Evolutionary conservation across 2,113 vertebrate species (phyloP).

Genomic region (Sigmodon hispidus): DNA sequence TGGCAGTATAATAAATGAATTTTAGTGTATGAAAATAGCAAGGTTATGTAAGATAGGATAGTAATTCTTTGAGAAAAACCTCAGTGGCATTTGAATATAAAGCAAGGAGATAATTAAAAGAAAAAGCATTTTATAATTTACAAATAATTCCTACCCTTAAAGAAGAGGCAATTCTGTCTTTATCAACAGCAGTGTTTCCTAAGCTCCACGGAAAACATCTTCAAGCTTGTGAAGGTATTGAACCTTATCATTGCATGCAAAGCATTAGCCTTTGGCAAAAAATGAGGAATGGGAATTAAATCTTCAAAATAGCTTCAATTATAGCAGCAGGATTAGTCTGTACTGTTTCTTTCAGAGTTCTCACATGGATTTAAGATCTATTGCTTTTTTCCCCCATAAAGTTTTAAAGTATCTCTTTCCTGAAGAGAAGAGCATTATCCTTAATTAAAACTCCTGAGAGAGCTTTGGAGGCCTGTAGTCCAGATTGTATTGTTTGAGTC

Average conservation of each 20-base stretch:
- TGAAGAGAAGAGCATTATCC: slow-evolving; percentile 69
- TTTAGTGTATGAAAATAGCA: background rate
- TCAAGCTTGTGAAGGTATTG: slow-evolving; percentile 60
- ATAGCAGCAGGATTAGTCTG: slow-evolving; percentile 64
- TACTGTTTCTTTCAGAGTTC: slow-evolving; percentile 65
- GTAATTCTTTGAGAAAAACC: background rate
- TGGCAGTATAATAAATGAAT: background rate
- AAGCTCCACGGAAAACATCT: slow-evolving; percentile 57
- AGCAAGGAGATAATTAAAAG: slow-evolving; percentile 61
- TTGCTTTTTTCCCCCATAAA: slow-evolving; percentile 29
- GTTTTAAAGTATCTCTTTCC: slow-evolving; percentile 68
- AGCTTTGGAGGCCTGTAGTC: slow-evolving; percentile 62
- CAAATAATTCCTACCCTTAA: slow-evolving; percentile 60
- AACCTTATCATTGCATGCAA: slow-evolving; percentile 73
- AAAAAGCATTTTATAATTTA: slow-evolving; percentile 50
- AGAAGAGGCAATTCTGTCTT: slow-evolving; percentile 63
- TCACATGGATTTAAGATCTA: slow-evolving; percentile 75
- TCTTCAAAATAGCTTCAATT: slow-evolving; percentile 78
- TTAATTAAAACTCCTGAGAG: slow-evolving; percentile 79
- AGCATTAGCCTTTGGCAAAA: slow-evolving; percentile 69
- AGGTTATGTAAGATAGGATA: slow-evolving; percentile 47
- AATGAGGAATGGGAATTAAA: slow-evolving; percentile 67
- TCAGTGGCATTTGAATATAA: slow-evolving; percentile 61
- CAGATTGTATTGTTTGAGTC: slow-evolving; percentile 57
- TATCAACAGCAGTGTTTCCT: slow-evolving; percentile 55